Evolutionary conservation across 2,113 vertebrate genomes (phyloP).

Genomic region (Lathamus discolor): DNA sequence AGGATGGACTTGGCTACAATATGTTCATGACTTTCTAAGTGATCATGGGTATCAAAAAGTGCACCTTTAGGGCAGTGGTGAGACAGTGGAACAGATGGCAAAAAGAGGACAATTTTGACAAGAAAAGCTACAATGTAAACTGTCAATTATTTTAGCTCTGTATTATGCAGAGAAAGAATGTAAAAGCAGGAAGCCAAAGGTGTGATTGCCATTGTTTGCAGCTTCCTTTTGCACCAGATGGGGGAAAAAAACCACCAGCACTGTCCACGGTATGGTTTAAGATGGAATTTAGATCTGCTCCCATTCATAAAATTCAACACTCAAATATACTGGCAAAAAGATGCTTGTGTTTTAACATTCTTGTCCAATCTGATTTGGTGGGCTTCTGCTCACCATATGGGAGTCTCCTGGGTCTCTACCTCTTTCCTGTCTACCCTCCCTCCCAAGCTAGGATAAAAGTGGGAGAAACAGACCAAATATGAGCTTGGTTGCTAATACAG

Average conservation of each 20-base stretch:
- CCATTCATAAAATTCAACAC: background rate
- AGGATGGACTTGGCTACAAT: background rate
- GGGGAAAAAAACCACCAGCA: background rate
- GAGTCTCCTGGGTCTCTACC: background rate
- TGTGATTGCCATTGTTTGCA: slow-evolving; percentile 5
- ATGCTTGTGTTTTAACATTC: background rate
- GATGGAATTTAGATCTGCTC: background rate
- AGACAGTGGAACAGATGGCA: slow-evolving; percentile 5
- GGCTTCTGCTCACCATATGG: background rate
- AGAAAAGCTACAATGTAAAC: background rate
- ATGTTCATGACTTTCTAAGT: background rate
- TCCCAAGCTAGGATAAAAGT: background rate
- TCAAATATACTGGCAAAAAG: background rate
- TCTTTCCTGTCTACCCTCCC: background rate
- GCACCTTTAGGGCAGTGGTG: background rate
- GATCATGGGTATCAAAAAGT: background rate
- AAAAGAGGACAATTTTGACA: background rate
- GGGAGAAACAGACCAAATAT: background rate
- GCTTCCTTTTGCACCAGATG: background rate
- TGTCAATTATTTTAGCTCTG: background rate
- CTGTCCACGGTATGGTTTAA: background rate
- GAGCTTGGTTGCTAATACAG: background rate
- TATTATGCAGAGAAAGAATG: background rate
- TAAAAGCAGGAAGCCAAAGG: slow-evolving; percentile 35
- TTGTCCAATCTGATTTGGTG: background rate